Evolutionary conservation across 1,140 invertebrate genomes (phyloP).

Genomic region (Parapsyche elsis): DNA sequence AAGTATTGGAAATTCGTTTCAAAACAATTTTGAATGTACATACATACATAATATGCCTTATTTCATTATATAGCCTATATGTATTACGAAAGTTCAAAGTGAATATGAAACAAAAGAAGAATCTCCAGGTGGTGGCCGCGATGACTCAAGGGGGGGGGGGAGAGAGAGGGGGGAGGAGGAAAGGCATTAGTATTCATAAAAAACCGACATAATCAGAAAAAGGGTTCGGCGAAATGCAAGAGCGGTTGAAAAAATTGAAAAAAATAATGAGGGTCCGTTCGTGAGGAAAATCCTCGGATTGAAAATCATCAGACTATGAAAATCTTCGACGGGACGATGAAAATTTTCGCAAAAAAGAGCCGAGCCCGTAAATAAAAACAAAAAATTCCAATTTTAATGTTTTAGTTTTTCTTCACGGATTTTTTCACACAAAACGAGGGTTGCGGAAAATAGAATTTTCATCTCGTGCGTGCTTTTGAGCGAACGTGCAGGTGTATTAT

Average conservation of each 20-base stretch:
- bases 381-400: constrained; percentile 9
- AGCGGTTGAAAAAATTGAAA: constrained; percentile 24
- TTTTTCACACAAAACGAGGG: not conserved
- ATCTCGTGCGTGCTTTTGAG: no score
- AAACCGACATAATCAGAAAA: constrained; percentile 20
- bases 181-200: constrained; percentile 3
- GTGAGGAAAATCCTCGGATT: constrained; percentile 19
- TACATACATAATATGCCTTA: no score
- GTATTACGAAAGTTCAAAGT: constrained; percentile 1
- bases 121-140: not conserved
- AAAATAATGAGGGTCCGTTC: constrained; percentile 27
- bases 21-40: no score
- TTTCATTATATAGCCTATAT: not conserved
- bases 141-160: not conserved
- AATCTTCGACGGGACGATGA: not conserved
- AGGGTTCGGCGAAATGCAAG: constrained; percentile 14
- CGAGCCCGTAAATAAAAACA: not conserved
- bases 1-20: no score
- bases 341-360: not conserved
- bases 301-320: constrained; percentile 41
- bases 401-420: not conserved
- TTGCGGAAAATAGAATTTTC: not conserved
- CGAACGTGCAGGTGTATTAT: not conserved
- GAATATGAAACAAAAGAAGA: not conserved
- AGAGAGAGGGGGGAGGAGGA: not conserved